A percentile compares a stretch with the other conserved stretches of the same genome.
Conservation (phyloP, 2,113 vertebrate genomes). For the Rhinoderma darwinii region DNA sequence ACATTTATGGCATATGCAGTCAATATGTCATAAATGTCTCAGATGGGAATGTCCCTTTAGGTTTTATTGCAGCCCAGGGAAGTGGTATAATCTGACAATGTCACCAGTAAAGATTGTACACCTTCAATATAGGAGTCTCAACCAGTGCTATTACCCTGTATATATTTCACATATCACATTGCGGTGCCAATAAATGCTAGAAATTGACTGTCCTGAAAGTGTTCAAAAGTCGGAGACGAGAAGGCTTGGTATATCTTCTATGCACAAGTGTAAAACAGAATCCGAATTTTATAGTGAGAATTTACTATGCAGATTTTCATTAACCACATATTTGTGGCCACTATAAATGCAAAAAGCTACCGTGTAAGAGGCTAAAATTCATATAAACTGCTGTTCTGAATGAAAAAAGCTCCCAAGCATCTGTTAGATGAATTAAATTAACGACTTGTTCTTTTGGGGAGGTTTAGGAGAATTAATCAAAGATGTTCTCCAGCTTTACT, state of each 20-base stretch:
- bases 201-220: too few species aligned
- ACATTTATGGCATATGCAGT: too few species aligned
- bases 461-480: constrained; percentile 57
- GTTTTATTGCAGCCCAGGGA: too few species aligned
- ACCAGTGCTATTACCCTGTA: too few species aligned
- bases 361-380: constrained; percentile 41
- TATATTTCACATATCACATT: neutral
- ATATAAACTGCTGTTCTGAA: constrained; percentile 40
- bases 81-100: too few species aligned
- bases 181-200: neutral
- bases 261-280: neutral
- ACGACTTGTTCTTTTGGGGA: constrained; percentile 50
- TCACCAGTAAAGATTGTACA: too few species aligned
- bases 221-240: neutral
- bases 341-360: constrained; percentile 36
- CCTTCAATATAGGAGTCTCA: too few species aligned
- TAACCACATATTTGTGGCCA: constrained; percentile 36
- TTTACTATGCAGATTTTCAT: constrained; percentile 45
- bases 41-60: too few species aligned
- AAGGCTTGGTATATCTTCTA: neutral
- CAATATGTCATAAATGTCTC: too few species aligned
- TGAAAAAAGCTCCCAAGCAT: constrained; percentile 39
- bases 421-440: constrained; percentile 56
- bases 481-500: constrained; percentile 50
- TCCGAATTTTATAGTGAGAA: constrained; percentile 23